These are phyloP conservation scores for Tupaia chinensis DNA, from an alignment of 2,113 vertebrate genomes.

Conservation along the genomic window DNA sequence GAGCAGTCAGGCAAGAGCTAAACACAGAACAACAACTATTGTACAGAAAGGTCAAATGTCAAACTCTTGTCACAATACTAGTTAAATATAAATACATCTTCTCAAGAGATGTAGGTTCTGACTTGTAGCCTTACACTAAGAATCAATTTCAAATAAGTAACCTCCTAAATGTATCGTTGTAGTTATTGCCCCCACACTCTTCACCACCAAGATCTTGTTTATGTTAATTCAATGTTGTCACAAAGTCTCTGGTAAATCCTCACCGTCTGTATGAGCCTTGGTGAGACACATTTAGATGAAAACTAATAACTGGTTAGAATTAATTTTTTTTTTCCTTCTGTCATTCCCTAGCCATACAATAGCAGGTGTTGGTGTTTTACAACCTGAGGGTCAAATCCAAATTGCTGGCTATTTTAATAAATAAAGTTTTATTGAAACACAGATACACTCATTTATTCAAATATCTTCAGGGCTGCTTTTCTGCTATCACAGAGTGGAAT, in stretches of 20 bases:
- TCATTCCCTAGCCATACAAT: neutral
- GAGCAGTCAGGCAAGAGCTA: constrained; percentile 53
- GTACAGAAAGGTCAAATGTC: constrained; percentile 69
- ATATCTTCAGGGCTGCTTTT: neutral
- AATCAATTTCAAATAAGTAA: constrained; percentile 38
- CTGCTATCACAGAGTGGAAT: neutral
- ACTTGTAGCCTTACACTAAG: constrained; percentile 24
- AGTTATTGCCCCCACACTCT: neutral
- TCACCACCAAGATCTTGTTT: neutral
- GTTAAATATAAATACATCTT: constrained; percentile 54
- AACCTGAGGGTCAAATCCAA: neutral
- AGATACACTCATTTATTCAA: neutral
- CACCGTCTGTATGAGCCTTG: neutral
- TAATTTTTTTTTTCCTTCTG: neutral
- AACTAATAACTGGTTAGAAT: neutral
- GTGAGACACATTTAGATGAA: neutral
- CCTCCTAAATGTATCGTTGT: neutral
- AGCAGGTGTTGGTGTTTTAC: neutral
- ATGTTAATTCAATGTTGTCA: neutral
- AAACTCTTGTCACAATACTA: constrained; percentile 40
- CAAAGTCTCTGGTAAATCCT: neutral
- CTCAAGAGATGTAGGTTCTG: constrained; percentile 15
- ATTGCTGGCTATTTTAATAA: neutral
- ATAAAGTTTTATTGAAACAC: constrained; percentile 31
- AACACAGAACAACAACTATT: neutral